Evolutionary conservation across 2,797 vertebrate genomes (phyloP).

Genomic region (Nasua narica): DNA sequence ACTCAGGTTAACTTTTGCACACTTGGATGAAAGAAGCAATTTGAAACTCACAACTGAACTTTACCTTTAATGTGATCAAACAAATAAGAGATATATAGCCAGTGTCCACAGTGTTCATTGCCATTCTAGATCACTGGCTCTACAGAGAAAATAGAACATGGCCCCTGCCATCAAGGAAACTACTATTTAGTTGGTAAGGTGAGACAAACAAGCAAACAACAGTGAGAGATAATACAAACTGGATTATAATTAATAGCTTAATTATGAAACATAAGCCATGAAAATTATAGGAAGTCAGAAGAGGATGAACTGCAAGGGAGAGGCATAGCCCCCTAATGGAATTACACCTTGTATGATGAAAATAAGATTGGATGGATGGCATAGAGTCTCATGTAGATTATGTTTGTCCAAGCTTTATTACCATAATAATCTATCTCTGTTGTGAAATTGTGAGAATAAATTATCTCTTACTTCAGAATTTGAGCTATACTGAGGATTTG

Average conservation of each 20-base stretch:
- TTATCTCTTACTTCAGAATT: background rate
- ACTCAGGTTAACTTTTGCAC: background rate
- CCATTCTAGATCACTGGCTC: background rate
- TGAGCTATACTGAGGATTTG: background rate
- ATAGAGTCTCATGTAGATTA: background rate
- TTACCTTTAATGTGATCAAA: background rate
- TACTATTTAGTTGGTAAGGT: background rate
- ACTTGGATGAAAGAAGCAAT: background rate
- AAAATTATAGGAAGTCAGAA: background rate
- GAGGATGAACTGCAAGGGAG: background rate
- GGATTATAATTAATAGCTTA: background rate
- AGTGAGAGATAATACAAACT: background rate
- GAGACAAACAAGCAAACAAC: background rate
- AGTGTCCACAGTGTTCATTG: background rate
- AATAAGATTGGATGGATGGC: background rate
- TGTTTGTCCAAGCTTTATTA: background rate
- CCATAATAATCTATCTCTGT: background rate
- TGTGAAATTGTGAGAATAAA: constrained; percentile 5
- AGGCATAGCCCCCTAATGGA: background rate
- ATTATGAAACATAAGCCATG: constrained; percentile 6
- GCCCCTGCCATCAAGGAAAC: background rate
- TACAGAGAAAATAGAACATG: background rate
- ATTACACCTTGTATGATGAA: background rate
- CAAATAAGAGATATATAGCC: background rate
- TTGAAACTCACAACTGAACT: constrained; percentile 10